Evolutionary conservation across 2,113 vertebrate genomes (phyloP), one percentile per base, ranked within the genome.

Genomic region (Pseudorectes ferrugineus): DNA sequence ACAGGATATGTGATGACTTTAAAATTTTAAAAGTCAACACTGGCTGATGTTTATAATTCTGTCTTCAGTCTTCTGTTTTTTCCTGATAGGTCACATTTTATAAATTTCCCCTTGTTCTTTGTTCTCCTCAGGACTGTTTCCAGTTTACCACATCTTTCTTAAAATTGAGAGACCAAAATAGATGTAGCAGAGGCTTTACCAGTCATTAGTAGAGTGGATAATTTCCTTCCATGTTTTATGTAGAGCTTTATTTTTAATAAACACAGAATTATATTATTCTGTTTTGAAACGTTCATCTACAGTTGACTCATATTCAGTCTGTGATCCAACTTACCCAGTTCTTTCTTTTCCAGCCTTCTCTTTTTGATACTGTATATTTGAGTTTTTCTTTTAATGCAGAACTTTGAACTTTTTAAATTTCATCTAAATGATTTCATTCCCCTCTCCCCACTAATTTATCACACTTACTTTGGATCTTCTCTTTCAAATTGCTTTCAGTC

Each of bases 41-140:
- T 82, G 74, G n/a, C 85, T 92, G 58, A 68, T 92, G 52, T 95
- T 95, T 96, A 91, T 93, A 80, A 24, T 91, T 92, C 65, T 85
- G 51, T 79, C 28, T 94, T 96, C 45, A 68, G 48, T 81, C 33
- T 89, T 87, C 51, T 93, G 31, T 89, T 94, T 94, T 92, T 95
- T 75, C 70, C 66, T 87, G 74, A 82, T 93, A 88, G 74, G 61
- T 93, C 90, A 89, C 48, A 93, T 96, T 96, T 95, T 85, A 81
- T 76, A 88, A 95, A 92, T 95, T 95, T 95, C n/a, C 62, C 46
- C n/a, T 92, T 92, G 84, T 91, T 96, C 85, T 95, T 87, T 95
- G 73, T 95, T 89, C 77, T 96, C 43, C 28, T 91, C 59, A 91
- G 82, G 90, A 92, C 45, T 49, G 57, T 94, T 95, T 94, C 95